These are phyloP conservation scores for Abrostola tripartita DNA, from an alignment of 2,888 invertebrate genomes.

Conservation along the genomic window DNA sequence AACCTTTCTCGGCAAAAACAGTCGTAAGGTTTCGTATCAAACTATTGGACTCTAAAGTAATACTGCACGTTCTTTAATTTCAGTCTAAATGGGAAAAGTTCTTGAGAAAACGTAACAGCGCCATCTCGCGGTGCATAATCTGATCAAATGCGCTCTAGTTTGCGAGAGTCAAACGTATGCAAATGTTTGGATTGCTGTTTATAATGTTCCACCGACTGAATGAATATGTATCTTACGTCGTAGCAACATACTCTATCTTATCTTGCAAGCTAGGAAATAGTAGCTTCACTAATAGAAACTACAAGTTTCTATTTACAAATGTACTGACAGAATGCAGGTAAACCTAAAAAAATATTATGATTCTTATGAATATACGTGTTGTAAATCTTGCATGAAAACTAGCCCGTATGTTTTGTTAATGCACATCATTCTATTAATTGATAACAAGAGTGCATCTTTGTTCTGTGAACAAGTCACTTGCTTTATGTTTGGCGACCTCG, in stretches of 20 bases:
- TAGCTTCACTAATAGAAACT: slow-evolving; percentile 7
- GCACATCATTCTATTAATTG: slow-evolving; percentile 11
- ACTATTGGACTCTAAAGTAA: neutral
- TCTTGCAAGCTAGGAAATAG: slow-evolving; percentile 1
- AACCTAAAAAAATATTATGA: too few species aligned
- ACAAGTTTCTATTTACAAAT: neutral
- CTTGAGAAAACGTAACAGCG: slow-evolving; percentile 1
- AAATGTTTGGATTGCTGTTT: slow-evolving; percentile 31
- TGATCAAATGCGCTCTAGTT: slow-evolving; percentile 9
- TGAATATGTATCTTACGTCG: slow-evolving; percentile 19
- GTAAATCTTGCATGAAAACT: too few species aligned
- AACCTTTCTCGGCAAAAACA: neutral
- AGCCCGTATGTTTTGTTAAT: neutral
- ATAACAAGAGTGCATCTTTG: slow-evolving; percentile 10
- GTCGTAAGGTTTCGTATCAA: neutral
- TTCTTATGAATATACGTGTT: too few species aligned
- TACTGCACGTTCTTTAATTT: neutral
- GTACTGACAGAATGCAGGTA: neutral
- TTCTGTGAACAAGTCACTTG: slow-evolving; percentile 2
- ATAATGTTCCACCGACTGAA: slow-evolving; percentile 24
- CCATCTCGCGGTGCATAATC: slow-evolving; percentile 9
- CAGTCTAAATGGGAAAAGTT: slow-evolving; percentile 1
- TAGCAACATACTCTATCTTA: slow-evolving; percentile 8
- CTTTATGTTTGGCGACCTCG: neutral
- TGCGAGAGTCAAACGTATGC: slow-evolving; percentile 18